phyloP scores from a whole-genome alignment of 2,113 vertebrate genomes.

The Ondatra zibethicus region DNA sequence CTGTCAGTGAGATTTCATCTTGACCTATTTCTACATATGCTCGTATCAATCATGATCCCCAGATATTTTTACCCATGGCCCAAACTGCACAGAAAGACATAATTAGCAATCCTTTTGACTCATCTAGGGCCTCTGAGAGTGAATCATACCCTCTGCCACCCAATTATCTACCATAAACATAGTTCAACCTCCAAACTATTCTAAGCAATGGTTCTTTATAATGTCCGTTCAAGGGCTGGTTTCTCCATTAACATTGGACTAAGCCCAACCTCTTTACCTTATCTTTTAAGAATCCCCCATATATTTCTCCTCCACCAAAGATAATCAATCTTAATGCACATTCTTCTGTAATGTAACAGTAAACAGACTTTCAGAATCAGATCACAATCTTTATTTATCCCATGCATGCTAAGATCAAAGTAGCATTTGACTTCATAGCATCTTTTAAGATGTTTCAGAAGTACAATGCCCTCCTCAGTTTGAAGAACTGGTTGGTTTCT shows the following conservation, averaged over 20 bases:
- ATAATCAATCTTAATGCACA: conserved; percentile 27
- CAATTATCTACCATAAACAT: conserved; percentile 68
- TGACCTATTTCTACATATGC: conserved; percentile 73
- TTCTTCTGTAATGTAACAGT: conserved; percentile 31
- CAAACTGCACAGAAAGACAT: conserved; percentile 61
- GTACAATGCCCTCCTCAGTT: conserved; percentile 1
- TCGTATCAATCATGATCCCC: conserved; percentile 56
- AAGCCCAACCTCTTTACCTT: conserved; percentile 7
- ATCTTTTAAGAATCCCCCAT: not conserved
- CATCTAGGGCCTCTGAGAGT: conserved; percentile 63
- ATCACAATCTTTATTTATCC: conserved; percentile 48
- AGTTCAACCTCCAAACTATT: conserved; percentile 49
- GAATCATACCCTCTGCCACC: conserved; percentile 63
- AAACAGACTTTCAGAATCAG: conserved; percentile 45
- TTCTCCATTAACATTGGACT: conserved; percentile 4
- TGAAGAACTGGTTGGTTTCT: conserved; percentile 30
- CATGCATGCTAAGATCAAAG: conserved; percentile 34
- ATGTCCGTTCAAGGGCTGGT: not conserved
- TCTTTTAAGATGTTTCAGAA: conserved; percentile 46
- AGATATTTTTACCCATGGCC: conserved; percentile 73
- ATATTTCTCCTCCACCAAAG: conserved; percentile 30
- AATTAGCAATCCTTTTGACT: conserved; percentile 72
- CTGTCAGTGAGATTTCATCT: conserved; percentile 64
- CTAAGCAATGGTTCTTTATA: conserved; percentile 38
- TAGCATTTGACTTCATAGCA: conserved; percentile 15